These are phyloP conservation scores for Todiramphus chloris DNA, from an alignment of 2,113 vertebrate species.

Conservation along the genomic window DNA sequence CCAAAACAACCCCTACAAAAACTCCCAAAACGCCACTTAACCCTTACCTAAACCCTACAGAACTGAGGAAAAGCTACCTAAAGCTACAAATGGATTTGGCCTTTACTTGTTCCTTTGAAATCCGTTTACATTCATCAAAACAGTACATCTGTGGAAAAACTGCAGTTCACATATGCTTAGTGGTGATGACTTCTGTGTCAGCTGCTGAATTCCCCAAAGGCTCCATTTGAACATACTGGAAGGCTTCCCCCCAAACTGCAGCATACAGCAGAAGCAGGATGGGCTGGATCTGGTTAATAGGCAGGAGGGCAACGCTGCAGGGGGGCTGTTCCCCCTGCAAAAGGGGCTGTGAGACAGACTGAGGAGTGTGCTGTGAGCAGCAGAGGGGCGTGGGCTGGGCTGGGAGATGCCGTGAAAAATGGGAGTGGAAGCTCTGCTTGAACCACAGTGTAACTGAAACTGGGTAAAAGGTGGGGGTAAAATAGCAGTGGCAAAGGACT, in stretches of 20 bases:
- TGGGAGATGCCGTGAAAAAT: neutral
- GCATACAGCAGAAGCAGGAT: neutral
- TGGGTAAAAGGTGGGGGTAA: neutral
- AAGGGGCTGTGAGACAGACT: neutral
- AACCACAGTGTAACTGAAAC: neutral
- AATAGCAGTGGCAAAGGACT: neutral
- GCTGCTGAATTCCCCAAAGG: neutral
- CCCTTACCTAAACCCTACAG: neutral
- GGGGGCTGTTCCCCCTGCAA: neutral
- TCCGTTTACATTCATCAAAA: neutral
- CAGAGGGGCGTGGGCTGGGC: rapidly evolving
- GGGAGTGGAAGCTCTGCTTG: neutral
- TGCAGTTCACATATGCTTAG: neutral
- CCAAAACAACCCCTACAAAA: neutral
- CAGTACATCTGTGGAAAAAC: neutral
- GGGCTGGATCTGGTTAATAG: neutral
- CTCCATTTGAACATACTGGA: neutral
- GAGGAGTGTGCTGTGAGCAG: neutral
- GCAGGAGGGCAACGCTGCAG: neutral
- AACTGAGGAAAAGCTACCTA: neutral
- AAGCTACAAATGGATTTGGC: neutral
- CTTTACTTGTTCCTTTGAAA: neutral
- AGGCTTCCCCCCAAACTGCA: neutral
- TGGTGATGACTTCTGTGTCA: neutral
- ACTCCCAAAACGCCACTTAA: neutral